These are phyloP conservation scores for Spinibarbus caldwelli DNA, from an alignment of 2,797 vertebrate species.

Conservation along the genomic window DNA sequence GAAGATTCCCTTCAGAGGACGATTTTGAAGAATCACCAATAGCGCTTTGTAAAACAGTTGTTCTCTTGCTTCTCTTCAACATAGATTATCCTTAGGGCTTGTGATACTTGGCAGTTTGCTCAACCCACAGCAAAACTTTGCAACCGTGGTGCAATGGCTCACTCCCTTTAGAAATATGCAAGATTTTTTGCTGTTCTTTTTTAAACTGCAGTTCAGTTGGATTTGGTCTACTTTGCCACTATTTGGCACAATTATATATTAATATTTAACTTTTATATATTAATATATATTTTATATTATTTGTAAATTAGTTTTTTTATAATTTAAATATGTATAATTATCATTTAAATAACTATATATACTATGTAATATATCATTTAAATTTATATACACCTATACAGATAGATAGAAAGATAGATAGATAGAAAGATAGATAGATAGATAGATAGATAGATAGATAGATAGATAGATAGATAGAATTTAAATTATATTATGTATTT, in stretches of 20 bases:
- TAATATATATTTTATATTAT: not conserved
- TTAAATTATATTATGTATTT: not conserved
- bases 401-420: too few species aligned
- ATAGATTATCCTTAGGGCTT: constrained; percentile 30
- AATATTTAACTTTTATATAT: not conserved
- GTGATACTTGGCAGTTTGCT: constrained; percentile 50
- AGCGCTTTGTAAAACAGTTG: constrained; percentile 49
- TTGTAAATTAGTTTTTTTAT: not conserved
- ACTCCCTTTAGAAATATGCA: constrained; percentile 33
- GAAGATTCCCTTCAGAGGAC: constrained; percentile 17
- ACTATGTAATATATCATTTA: not conserved
- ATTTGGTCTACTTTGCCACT: not conserved
- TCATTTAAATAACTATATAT: not conserved
- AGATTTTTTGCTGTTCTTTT: constrained; percentile 22
- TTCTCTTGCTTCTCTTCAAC: constrained; percentile 11
- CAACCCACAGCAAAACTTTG: constrained; percentile 47
- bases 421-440: too few species aligned
- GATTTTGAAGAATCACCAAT: constrained; percentile 30
- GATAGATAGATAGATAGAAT: too few species aligned
- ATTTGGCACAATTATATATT: not conserved
- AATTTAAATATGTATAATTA: not conserved
- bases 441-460: too few species aligned
- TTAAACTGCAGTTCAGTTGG: not conserved
- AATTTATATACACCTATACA: too few species aligned
- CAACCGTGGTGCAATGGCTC: constrained; percentile 54